Percentiles rank a stretch among this genome's conserved stretches.
Conservation (phyloP, 2,888 invertebrate species). For the Allacma fusca region DNA sequence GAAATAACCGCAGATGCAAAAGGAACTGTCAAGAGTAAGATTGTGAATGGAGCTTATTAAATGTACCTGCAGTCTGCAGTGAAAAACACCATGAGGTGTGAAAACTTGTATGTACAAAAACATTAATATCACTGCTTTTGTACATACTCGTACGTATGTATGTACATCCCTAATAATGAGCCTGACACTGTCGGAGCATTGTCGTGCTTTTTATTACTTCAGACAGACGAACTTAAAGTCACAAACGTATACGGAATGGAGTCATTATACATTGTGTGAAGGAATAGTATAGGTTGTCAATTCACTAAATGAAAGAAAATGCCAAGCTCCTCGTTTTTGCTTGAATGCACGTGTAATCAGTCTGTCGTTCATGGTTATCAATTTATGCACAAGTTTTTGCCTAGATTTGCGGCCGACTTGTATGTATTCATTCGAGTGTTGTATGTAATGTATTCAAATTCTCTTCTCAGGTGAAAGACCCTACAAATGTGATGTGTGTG, state of each 20-base stretch:
- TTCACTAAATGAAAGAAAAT: not conserved
- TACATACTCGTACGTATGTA: too few species aligned
- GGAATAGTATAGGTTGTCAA: not conserved
- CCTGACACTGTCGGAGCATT: not conserved
- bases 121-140: too few species aligned
- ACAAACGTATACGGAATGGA: not conserved
- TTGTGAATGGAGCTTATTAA: too few species aligned
- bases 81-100: too few species aligned
- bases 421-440: too few species aligned
- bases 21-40: too few species aligned
- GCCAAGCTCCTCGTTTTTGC: not conserved
- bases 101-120: too few species aligned
- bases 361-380: not conserved
- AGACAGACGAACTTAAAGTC: not conserved
- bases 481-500: constrained; percentile 16
- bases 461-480: not conserved
- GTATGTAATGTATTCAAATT: not conserved
- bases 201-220: not conserved
- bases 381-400: not conserved
- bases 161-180: not conserved
- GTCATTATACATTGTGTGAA: not conserved
- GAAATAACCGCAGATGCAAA: too few species aligned
- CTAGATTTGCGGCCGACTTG: not conserved
- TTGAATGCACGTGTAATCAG: not conserved
- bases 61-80: too few species aligned